A percentile compares a stretch with the other conserved stretches of the same genome.
Evolutionary conservation across 2,797 vertebrate species (phyloP).

Genomic region (Oreochromis mossambicus): DNA sequence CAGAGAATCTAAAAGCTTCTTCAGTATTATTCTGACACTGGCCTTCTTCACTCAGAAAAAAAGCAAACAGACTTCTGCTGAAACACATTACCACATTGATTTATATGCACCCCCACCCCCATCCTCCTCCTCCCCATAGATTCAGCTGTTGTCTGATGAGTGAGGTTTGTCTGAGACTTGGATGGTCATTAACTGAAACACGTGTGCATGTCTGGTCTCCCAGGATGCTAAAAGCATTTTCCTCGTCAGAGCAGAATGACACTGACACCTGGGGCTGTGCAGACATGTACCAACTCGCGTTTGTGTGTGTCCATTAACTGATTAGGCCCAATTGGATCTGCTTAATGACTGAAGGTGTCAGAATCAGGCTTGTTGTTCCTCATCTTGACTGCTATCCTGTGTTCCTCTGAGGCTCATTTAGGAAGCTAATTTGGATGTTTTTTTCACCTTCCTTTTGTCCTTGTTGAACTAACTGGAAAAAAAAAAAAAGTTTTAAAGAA

Average conservation of each 20-base stretch:
- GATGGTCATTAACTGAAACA: conserved; percentile 26
- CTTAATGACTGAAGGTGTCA: conserved; percentile 52
- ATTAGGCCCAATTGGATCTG: conserved; percentile 45
- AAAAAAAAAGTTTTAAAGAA: neutral
- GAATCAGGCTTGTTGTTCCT: conserved; percentile 17
- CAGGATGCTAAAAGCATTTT: neutral
- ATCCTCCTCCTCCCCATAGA: neutral
- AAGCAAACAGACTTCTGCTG: neutral
- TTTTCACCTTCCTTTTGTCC: neutral
- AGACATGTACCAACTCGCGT: conserved; percentile 50
- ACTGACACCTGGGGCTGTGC: conserved; percentile 16
- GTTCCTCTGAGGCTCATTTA: conserved; percentile 41
- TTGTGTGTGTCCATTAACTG: conserved; percentile 23
- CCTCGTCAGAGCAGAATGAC: neutral
- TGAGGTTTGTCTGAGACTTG: conserved; percentile 18
- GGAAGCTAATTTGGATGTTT: conserved; percentile 15
- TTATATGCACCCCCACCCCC: conserved; percentile 14
- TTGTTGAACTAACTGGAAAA: accelerated
- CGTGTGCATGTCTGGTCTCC: neutral
- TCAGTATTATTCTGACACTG: neutral
- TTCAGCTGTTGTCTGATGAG: conserved; percentile 5
- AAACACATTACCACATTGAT: neutral
- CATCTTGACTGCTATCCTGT: neutral
- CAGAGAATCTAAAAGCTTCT: neutral
- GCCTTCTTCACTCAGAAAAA: neutral